Base-by-base conservation (phyloP, 2,888 invertebrate species). In the Amaurobius ferox region DNA sequence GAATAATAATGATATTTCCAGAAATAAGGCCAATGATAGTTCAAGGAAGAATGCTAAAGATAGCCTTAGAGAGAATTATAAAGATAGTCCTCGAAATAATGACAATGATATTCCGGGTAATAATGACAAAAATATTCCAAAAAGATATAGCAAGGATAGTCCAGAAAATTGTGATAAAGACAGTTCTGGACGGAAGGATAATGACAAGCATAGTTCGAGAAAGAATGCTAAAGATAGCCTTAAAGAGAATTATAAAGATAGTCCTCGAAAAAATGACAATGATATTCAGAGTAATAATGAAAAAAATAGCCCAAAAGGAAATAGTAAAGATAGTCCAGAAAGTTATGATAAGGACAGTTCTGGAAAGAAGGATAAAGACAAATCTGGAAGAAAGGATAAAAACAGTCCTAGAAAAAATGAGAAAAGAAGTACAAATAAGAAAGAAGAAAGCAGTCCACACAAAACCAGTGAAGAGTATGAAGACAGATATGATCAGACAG, bases 341-440 rank as follows among this genome's bases (percentile, higher is more conserved):
- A 62, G 13, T 23, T 7, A 16, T 11, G 28, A 11, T 23, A 23
- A 23, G 19, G 29, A 29, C 5, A n/a, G 6, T 13, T 23, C 19
- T 19, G 23, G 11, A 55, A 40, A 39, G 13, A 2, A n/a, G n/a
- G 40, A 39, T 3, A 64, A 64, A 0, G 30, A 64, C 16, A 40
- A 39, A 7, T 19, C 68, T 1, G 40, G 23, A 44, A 71, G 32
- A 29, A 55, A 79, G 23, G 29, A 23, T 11, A 62, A 71, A 40
- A 68, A n/a, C 16, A 40, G 68, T 19, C 23, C 68, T 1, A 32
- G 23, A 44, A 71, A 44, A 29, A 55, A 79, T 28, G 29, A 23
- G 19, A 62, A 71, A 40, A 68, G 39, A 48, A 13, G n/a, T 48
- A 5, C 48, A 13, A 48, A 48, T 16, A 6, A n/a, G 23, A n/a